Percentiles rank a stretch among this genome's conserved stretches.
phyloP scores from a whole-genome alignment of 37 sponge, comb jelly and placozoan species.

The Mnemiopsis leidyi region DNA sequence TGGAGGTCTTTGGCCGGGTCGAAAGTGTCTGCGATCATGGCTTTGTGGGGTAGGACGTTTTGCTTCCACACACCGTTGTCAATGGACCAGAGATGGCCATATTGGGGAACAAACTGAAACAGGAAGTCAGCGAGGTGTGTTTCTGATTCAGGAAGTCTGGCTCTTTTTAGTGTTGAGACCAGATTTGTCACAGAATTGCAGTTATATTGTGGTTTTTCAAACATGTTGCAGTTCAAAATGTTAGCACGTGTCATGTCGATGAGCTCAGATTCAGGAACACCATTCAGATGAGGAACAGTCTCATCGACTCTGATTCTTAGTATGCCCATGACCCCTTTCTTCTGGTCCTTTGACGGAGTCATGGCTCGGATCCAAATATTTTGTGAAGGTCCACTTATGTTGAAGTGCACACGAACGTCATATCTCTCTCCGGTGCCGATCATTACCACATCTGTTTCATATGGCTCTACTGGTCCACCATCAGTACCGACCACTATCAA shows the following conservation, averaged over 20 bases:
- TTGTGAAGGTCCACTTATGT: background rate
- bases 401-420: conserved; percentile 2
- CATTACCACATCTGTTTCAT: conserved; percentile 14
- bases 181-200: background rate
- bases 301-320: background rate
- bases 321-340: background rate
- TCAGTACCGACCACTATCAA: background rate
- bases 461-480: background rate
- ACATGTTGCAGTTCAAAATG: background rate
- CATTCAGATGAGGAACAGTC: background rate
- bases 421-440: background rate
- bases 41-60: background rate
- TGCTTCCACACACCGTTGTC: background rate
- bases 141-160: background rate
- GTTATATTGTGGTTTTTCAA: background rate
- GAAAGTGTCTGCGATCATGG: background rate
- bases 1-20: background rate
- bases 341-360: background rate
- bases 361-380: conserved; percentile 13
- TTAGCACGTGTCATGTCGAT: background rate
- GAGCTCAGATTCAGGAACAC: background rate
- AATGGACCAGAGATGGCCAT: background rate
- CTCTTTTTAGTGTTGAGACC: background rate
- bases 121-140: background rate
- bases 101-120: conserved; percentile 2